Conservation (phyloP, 2,797 vertebrate genomes). For the Lithobates pipiens region DNA sequence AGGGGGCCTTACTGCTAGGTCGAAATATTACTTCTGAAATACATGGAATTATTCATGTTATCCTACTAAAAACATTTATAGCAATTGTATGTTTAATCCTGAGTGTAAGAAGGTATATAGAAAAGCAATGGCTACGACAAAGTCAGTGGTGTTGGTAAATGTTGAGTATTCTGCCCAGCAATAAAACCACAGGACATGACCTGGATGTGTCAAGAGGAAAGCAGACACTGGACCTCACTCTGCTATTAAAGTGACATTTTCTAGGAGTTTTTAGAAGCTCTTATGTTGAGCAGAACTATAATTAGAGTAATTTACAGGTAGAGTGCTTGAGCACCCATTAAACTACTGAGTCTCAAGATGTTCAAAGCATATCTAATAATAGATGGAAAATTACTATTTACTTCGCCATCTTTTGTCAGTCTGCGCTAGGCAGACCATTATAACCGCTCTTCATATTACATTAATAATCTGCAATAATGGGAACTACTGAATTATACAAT, state of each 20-base stretch:
- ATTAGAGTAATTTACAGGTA: constrained; percentile 1
- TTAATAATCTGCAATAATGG: too few species aligned
- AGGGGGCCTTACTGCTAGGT: too few species aligned
- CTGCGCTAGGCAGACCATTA: background rate
- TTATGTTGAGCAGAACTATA: background rate
- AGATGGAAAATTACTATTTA: background rate
- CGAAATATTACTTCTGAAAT: too few species aligned
- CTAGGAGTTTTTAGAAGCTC: background rate
- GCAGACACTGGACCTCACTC: background rate
- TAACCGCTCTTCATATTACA: too few species aligned
- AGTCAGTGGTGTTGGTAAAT: too few species aligned
- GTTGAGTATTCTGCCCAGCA: too few species aligned
- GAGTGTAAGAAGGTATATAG: too few species aligned
- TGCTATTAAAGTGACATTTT: background rate
- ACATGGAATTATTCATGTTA: too few species aligned
- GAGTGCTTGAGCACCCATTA: background rate
- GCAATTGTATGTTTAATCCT: too few species aligned
- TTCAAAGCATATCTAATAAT: background rate
- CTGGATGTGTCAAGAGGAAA: background rate
- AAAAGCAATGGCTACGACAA: too few species aligned
- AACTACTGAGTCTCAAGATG: background rate
- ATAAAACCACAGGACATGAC: background rate
- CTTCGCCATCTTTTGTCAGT: background rate
- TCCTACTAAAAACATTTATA: too few species aligned
- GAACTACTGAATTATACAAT: too few species aligned